These are phyloP conservation scores for Pterostichus niger DNA, from an alignment of 2,888 invertebrate genomes.

Conservation along the genomic window DNA sequence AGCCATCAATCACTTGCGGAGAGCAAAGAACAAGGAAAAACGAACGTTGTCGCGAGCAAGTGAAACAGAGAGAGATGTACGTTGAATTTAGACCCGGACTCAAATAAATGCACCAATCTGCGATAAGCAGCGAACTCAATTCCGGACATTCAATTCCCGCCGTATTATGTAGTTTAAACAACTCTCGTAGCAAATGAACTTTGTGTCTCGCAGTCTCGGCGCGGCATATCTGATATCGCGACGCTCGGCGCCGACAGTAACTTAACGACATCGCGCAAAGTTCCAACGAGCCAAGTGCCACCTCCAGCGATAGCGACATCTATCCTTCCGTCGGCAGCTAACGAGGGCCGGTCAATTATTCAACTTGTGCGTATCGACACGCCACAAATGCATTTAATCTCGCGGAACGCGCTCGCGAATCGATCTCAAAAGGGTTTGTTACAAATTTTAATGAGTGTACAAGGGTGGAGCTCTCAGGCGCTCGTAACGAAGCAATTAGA, in stretches of 20 bases:
- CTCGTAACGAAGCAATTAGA: constrained; percentile 65
- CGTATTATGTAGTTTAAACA: constrained; percentile 65
- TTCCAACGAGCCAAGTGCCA: constrained; percentile 32
- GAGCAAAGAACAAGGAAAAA: background rate
- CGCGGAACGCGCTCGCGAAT: background rate
- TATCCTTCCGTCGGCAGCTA: constrained; percentile 8
- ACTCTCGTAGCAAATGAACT: constrained; percentile 65
- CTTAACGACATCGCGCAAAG: constrained; percentile 50
- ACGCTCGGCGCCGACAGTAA: constrained; percentile 29
- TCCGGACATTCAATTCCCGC: constrained; percentile 71
- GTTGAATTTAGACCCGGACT: constrained; percentile 68
- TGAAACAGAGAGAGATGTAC: constrained; percentile 71
- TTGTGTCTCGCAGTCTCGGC: constrained; percentile 50
- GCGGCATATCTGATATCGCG: constrained; percentile 55
- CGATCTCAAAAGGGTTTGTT: constrained; percentile 55
- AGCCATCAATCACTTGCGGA: constrained; percentile 72
- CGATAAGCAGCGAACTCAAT: constrained; percentile 72
- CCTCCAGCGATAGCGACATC: constrained; percentile 33
- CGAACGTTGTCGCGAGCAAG: constrained; percentile 64
- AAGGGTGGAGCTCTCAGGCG: constrained; percentile 44
- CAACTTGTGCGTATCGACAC: constrained; percentile 17
- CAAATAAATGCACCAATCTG: constrained; percentile 73
- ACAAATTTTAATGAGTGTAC: constrained; percentile 64
- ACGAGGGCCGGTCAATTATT: constrained; percentile 42
- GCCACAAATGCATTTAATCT: constrained; percentile 3